phyloP scores from a whole-genome alignment of 2,113 vertebrate genomes.

The Hyaena hyaena region DNA sequence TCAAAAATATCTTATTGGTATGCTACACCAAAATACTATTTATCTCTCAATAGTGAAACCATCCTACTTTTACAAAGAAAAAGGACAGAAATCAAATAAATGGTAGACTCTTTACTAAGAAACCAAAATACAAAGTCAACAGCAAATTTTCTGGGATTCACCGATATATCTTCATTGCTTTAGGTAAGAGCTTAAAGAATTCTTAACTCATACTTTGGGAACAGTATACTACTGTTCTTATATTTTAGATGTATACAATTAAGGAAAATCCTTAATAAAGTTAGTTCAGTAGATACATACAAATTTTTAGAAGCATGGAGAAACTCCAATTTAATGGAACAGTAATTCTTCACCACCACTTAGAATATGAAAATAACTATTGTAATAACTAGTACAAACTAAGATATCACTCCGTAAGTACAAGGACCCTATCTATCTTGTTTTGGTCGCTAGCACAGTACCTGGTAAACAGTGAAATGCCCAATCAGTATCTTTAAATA shows the following conservation, averaged over 20 bases:
- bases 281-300: slow-evolving; percentile 51
- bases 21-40: slow-evolving; percentile 53
- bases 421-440: not conserved
- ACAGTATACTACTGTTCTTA: slow-evolving; percentile 54
- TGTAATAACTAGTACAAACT: not conserved
- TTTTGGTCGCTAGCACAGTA: not conserved
- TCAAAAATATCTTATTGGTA: slow-evolving; percentile 31
- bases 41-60: slow-evolving; percentile 44
- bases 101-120: not conserved
- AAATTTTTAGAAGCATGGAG: slow-evolving; percentile 48
- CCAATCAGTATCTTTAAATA: not conserved
- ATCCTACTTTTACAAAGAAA: slow-evolving; percentile 38
- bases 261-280: slow-evolving; percentile 56
- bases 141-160: slow-evolving; percentile 66
- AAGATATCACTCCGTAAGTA: not conserved
- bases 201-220: slow-evolving; percentile 69
- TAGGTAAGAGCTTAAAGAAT: slow-evolving; percentile 64
- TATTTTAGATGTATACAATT: slow-evolving; percentile 44
- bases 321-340: slow-evolving; percentile 44
- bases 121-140: slow-evolving; percentile 48
- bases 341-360: slow-evolving; percentile 42
- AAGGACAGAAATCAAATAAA: slow-evolving; percentile 17
- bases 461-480: not conserved
- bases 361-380: slow-evolving; percentile 10
- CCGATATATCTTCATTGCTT: slow-evolving; percentile 61